Evolutionary conservation across 2,797 vertebrate species (phyloP).

Genomic region (Furcifer pardalis): DNA sequence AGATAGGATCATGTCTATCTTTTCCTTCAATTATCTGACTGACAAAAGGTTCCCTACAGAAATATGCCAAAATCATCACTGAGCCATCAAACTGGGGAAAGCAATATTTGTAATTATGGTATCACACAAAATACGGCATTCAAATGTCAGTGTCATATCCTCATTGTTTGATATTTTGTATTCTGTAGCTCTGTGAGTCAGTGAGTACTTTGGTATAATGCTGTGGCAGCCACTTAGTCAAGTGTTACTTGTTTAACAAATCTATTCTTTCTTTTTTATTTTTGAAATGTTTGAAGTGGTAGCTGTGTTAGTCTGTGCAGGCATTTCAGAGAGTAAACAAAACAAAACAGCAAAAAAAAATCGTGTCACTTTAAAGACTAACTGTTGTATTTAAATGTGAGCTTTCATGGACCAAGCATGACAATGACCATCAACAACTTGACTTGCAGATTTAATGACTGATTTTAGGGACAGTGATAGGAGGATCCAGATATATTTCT

Average conservation of each 20-base stretch:
- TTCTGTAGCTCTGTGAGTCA: not conserved
- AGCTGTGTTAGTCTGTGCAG: too few species aligned
- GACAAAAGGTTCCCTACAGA: not conserved
- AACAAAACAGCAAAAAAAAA: too few species aligned
- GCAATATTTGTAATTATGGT: not conserved
- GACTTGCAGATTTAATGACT: not conserved
- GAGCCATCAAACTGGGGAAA: not conserved
- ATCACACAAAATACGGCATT: not conserved
- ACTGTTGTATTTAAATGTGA: too few species aligned
- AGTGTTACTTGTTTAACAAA: not conserved
- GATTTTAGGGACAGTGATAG: too few species aligned
- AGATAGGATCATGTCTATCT: too few species aligned
- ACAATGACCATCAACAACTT: not conserved
- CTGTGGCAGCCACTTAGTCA: not conserved
- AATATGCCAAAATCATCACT: not conserved
- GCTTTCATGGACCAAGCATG: too few species aligned
- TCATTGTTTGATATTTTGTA: not conserved
- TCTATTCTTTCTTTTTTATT: too few species aligned
- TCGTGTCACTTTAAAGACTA: too few species aligned
- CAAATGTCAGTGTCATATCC: not conserved
- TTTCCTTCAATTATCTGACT: not conserved
- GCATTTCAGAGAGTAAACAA: too few species aligned
- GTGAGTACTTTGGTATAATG: not conserved
- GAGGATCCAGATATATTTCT: not conserved
- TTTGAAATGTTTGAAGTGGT: too few species aligned